Evolutionary conservation across 1,140 invertebrate species (phyloP).

Genomic region (Drosophila sulfurigaster): DNA sequence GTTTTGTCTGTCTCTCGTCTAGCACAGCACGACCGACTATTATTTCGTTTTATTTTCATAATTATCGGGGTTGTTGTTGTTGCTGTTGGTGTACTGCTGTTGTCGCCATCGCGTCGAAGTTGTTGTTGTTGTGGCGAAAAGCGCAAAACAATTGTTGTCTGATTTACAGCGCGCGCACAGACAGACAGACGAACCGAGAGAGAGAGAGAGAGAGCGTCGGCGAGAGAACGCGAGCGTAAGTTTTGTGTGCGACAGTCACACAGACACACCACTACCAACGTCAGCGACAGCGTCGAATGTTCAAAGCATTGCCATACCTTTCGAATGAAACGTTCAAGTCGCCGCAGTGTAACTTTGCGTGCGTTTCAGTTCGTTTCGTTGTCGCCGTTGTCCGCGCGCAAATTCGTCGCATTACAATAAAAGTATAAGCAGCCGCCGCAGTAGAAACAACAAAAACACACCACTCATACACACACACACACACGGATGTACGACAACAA

Average conservation of each 20-base stretch:
- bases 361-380: slow-evolving; percentile 72
- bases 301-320: slow-evolving; percentile 47
- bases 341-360: slow-evolving; percentile 63
- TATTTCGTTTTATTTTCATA: slow-evolving; percentile 50
- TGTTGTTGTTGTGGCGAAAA: slow-evolving; percentile 47
- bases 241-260: background rate
- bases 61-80: slow-evolving; percentile 38
- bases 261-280: background rate
- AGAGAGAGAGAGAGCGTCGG: background rate
- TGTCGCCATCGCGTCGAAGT: slow-evolving; percentile 14
- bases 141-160: slow-evolving; percentile 59
- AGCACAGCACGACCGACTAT: slow-evolving; percentile 14
- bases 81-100: slow-evolving; percentile 9
- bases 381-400: slow-evolving; percentile 40
- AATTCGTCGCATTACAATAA: slow-evolving; percentile 53
- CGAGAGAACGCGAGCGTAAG: slow-evolving; percentile 8
- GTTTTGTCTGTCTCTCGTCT: slow-evolving; percentile 50
- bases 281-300: slow-evolving; percentile 23
- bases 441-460: slow-evolving; percentile 17
- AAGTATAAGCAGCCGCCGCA: slow-evolving; percentile 3
- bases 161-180: slow-evolving; percentile 52
- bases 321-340: slow-evolving; percentile 39
- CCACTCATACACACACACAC: slow-evolving; percentile 2
- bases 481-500: slow-evolving; percentile 2
- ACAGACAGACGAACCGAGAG: slow-evolving; percentile 18